Base-by-base conservation (phyloP, 2,113 vertebrate species). In the Macquaria ambigua region DNA sequence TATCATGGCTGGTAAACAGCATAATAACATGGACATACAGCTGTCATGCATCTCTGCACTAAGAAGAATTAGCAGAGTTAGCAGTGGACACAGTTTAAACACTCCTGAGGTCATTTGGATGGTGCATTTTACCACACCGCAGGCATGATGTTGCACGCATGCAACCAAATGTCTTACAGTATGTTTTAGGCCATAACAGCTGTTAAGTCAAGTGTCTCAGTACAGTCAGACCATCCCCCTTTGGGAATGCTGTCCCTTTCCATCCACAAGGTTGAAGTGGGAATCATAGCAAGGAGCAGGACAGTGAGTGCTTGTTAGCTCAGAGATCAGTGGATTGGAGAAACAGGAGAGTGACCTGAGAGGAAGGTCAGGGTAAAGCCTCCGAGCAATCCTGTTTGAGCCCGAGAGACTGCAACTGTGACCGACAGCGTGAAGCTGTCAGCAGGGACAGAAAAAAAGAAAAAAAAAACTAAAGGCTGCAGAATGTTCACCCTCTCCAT, bases 311-410 rank as follows among this genome's bases (percentile, higher is more conserved):
- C 76, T 74, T 86, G 88, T 93, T 89, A 90, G 68, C 76, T 62
- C 23, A 55, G 80, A 82, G 83, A 88, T 86, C 68, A 79, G 77
- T 31, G 74, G 77, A 87, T 68, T 52, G 79, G 52, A 68, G 82
- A 82, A 70, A 64, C 71, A 37, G 62, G 73, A 83, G 73, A 59
- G 61, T 79, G 76, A 88, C 89, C 84, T 52, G 43, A 63, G 72
- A 77, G 55, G 77, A 92, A 92, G 91, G 93, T 95, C 89, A 90
- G 81, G 79, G 52, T 63, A 70, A 89, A 87, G 79, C 85, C 88
- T 70, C 41, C 4, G 31, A 76, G 84, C 74, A 78, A 90, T 82
- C 84, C 80, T 12, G 62, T 83, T 84, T 82, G 74, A 77, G 81
- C 77, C 79, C 23, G 37, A 87, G 81, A 84, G 62, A 52, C 69